Evolutionary conservation across 2,888 invertebrate species (phyloP).

Genomic region (Frankliniella intonsa): DNA sequence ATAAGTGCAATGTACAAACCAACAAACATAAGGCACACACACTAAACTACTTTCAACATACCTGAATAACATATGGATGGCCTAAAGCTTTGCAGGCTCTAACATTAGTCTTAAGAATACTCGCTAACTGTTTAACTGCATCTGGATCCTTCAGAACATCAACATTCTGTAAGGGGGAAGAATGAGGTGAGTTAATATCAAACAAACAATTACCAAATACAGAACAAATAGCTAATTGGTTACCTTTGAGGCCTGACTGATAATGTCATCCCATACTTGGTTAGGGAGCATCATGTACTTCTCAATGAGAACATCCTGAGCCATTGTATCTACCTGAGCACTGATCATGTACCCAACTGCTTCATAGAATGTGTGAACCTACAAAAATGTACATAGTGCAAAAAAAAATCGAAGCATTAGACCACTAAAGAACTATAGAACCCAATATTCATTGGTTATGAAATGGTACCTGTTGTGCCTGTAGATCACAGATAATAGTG

Average conservation of each 20-base stretch:
- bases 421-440: not conserved
- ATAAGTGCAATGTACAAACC: not conserved
- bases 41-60: slow-evolving; percentile 38
- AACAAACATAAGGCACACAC: not conserved
- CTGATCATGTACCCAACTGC: slow-evolving; percentile 99
- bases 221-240: slow-evolving; percentile 30
- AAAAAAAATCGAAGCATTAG: not conserved
- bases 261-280: slow-evolving; percentile 97
- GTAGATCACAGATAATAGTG: slow-evolving; percentile 97
- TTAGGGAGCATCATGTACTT: slow-evolving; percentile 97
- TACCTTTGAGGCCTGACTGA: slow-evolving; percentile 87
- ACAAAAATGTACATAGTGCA: not conserved
- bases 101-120: slow-evolving; percentile 98
- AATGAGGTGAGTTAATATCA: not conserved
- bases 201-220: not conserved
- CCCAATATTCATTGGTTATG: not conserved
- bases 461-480: slow-evolving; percentile 81
- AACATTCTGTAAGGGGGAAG: slow-evolving; percentile 61
- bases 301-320: slow-evolving; percentile 92
- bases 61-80: slow-evolving; percentile 85
- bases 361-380: slow-evolving; percentile 95
- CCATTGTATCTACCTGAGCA: slow-evolving; percentile 84
- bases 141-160: slow-evolving; percentile 93
- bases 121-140: slow-evolving; percentile 93
- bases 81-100: slow-evolving; percentile 98